phyloP scores from a whole-genome alignment of 2,888 invertebrate species.

The Thalpophila matura region DNA sequence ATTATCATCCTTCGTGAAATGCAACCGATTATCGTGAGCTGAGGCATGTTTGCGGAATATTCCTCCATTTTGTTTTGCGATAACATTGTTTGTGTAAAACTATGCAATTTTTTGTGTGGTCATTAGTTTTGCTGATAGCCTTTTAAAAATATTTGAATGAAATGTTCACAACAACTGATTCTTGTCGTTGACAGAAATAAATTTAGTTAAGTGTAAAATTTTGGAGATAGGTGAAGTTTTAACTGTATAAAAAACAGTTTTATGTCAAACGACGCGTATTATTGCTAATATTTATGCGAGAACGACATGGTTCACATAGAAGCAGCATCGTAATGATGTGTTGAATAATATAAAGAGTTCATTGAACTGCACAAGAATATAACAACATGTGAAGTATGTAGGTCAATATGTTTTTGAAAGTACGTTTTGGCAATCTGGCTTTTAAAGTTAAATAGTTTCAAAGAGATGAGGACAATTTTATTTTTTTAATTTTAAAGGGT shows the following conservation, averaged over 20 bases:
- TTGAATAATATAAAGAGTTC: constrained; percentile 43
- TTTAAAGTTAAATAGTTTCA: too few species aligned
- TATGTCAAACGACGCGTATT: not conserved
- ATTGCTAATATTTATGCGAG: constrained; percentile 19
- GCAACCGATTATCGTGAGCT: constrained; percentile 42
- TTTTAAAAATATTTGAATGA: not conserved
- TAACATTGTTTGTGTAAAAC: constrained; percentile 66
- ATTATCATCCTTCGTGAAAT: constrained; percentile 54
- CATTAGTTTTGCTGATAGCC: constrained; percentile 7
- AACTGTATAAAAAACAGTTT: not conserved
- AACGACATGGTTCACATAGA: constrained; percentile 21
- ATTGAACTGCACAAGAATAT: constrained; percentile 22
- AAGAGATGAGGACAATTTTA: too few species aligned
- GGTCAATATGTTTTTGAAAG: too few species aligned
- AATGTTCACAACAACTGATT: not conserved
- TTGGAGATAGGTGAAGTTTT: constrained; percentile 3
- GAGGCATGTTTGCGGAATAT: constrained; percentile 34
- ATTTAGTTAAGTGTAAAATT: too few species aligned
- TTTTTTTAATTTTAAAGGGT: too few species aligned
- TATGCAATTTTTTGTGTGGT: constrained; percentile 20
- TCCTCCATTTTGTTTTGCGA: constrained; percentile 56
- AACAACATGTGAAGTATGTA: not conserved
- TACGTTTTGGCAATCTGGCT: too few species aligned
- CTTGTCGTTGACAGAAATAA: not conserved
- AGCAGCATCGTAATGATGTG: constrained; percentile 19